Evolutionary conservation across 1,140 invertebrate genomes (phyloP).

Genomic region (Oreohelix idahoensis): DNA sequence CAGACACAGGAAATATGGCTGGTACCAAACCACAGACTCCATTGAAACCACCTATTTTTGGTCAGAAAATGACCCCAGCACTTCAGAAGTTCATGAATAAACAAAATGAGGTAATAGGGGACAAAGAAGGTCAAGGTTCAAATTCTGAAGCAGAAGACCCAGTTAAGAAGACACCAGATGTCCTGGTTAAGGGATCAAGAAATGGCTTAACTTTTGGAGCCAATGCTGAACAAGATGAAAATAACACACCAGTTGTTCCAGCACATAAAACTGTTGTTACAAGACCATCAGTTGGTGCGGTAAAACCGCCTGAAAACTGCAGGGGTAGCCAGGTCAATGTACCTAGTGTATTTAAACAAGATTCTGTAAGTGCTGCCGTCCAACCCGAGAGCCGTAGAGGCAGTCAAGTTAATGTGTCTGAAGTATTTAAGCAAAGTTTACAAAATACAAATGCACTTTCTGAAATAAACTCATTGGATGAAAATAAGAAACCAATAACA

Average conservation of each 20-base stretch:
- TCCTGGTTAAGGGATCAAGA: not conserved
- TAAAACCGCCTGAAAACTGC: not conserved
- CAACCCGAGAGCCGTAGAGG: not conserved
- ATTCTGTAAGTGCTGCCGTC: not conserved
- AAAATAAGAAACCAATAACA: not conserved
- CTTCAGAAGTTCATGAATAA: slow-evolving; percentile 6
- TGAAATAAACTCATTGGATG: not conserved
- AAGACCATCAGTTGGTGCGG: not conserved
- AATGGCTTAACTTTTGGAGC: not conserved
- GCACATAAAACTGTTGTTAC: not conserved
- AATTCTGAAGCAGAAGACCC: not conserved
- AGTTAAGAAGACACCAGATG: not conserved
- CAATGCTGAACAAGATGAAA: not conserved
- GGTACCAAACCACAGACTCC: not conserved
- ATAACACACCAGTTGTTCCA: not conserved
- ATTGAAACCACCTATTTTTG: not conserved
- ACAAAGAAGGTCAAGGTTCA: not conserved
- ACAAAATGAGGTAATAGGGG: not conserved
- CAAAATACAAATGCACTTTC: not conserved
- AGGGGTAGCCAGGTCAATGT: not conserved
- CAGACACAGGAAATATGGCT: slow-evolving; percentile 4
- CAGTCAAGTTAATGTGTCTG: slow-evolving; percentile 3
- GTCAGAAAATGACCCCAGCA: not conserved
- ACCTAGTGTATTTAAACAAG: not conserved
- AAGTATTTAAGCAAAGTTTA: not conserved